Evolutionary conservation across 2,113 vertebrate species (phyloP).

Genomic region (Siphamia tubifer): DNA sequence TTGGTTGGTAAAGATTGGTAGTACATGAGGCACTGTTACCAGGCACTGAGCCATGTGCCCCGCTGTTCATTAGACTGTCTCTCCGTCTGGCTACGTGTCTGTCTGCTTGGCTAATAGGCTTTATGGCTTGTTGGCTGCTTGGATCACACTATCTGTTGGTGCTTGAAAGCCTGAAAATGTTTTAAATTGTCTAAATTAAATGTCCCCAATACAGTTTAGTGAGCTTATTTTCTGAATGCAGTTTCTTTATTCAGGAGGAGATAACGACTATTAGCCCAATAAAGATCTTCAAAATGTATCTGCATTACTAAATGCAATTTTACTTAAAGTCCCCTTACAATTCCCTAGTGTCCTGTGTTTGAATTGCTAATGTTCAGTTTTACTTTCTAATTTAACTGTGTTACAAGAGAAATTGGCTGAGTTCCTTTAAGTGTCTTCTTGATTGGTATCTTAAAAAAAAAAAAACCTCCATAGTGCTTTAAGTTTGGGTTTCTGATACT

Average conservation of each 20-base stretch:
- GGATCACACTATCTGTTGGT: conserved; percentile 37
- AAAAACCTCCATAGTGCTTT: not conserved
- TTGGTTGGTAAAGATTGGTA: conserved; percentile 3
- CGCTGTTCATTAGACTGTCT: conserved; percentile 51
- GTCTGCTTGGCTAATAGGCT: conserved; percentile 50
- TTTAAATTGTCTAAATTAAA: conserved; percentile 54
- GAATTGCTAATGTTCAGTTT: conserved; percentile 42
- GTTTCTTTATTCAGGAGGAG: conserved; percentile 16
- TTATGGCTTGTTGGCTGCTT: conserved; percentile 42
- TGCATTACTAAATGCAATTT: conserved; percentile 20
- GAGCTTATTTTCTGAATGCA: not conserved
- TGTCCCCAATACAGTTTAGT: conserved; percentile 28
- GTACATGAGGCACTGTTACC: conserved; percentile 23
- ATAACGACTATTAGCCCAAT: conserved; percentile 2
- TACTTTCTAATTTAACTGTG: conserved; percentile 10
- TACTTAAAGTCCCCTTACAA: conserved; percentile 52
- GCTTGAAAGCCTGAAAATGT: conserved; percentile 43
- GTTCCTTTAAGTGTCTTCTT: not conserved
- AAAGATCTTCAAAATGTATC: conserved; percentile 21
- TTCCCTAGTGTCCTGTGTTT: conserved; percentile 46
- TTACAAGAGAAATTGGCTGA: not conserved
- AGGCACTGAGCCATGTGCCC: conserved; percentile 36
- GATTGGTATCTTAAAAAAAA: conserved; percentile 16
- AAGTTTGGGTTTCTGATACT: not conserved
- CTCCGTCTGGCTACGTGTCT: conserved; percentile 43